Conservation (phyloP, 1,140 invertebrate genomes). For the Ooceraea biroi region DNA sequence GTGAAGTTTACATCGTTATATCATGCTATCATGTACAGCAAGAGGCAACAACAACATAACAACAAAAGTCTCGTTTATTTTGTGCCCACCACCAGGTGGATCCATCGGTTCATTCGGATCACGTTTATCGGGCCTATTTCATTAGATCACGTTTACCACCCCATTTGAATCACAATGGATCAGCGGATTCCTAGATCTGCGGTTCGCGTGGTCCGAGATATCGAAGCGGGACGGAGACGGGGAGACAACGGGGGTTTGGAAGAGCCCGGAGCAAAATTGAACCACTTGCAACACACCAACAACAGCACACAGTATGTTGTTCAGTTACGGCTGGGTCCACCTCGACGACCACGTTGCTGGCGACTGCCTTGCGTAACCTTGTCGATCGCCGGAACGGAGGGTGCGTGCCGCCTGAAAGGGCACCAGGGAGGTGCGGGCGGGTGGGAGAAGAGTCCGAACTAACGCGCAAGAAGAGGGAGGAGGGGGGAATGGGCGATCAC, state of each 20-base stretch:
- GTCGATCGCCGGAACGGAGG: slow-evolving; percentile 66
- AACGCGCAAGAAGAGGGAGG: slow-evolving; percentile 10
- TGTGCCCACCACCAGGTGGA: slow-evolving; percentile 34
- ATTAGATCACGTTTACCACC: slow-evolving; percentile 19
- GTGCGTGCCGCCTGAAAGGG: slow-evolving; percentile 67
- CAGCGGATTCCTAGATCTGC: neutral
- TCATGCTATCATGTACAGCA: neutral
- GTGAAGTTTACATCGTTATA: neutral
- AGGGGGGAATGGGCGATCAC: slow-evolving; percentile 41
- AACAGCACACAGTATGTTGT: slow-evolving; percentile 40
- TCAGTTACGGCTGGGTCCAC: slow-evolving; percentile 64
- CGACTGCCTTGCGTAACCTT: slow-evolving; percentile 67
- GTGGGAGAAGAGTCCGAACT: slow-evolving; percentile 12
- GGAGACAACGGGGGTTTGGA: neutral
- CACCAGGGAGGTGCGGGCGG: slow-evolving; percentile 39
- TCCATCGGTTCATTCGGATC: slow-evolving; percentile 34
- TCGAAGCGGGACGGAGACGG: neutral
- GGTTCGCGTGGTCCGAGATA: neutral
- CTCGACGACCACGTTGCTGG: slow-evolving; percentile 62
- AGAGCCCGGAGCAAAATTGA: slow-evolving; percentile 3
- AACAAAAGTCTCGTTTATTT: slow-evolving; percentile 6
- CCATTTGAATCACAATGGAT: neutral
- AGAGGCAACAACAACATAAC: neutral
- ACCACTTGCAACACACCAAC: slow-evolving; percentile 44
- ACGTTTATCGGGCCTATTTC: neutral